Base-by-base conservation (phyloP, 1,140 invertebrate species). In the Macrocentrus cingulum region DNA sequence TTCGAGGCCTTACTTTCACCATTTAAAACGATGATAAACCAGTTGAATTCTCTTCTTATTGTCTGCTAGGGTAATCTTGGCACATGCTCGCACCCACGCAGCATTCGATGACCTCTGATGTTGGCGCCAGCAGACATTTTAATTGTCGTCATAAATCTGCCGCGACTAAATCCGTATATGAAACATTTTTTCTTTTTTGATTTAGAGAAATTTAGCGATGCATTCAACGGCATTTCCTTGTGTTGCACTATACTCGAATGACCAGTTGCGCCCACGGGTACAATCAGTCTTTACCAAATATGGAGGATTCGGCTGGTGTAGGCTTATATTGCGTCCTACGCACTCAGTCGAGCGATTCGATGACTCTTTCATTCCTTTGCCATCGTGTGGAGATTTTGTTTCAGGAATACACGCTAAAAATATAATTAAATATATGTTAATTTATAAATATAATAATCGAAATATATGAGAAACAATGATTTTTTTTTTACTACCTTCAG, bases 231-330 rank as follows among this genome's bases (percentile, higher is more conserved):
- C 25, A 29, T 29, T 29, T 29, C 25, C 52, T 45, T 11, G 13
- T 7, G 20, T 7, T 16, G 22, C n/a, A 32, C 23, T 15, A 6
- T 13, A 18, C 16, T 53, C 51, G 58, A 62, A 61, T 65, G 52
- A 55, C 41, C 23, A 32, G 68, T 54, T 72, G 64, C 72, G 71
- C 72, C 72, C 64, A 74, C 73, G 29, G 61, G n/a, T 60, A 56
- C 50, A 63, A 63, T 42, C 50, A 57, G 61, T 64, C 60, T 70
- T 75, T 65, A 50, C 73, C 73, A 73, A 72, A 75, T 75, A 74
- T 66, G 72, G 73, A 51, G 58, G 56, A 66, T 18, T 58, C 48
- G 59, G 59, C 3, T 39, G n/a, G 65, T 62, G 29, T 16, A 34
- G n/a, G 13, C 53, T 56, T n/a, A 42, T 56, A 65, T 63, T 29